A percentile compares a stretch with the other conserved stretches of the same genome.
phyloP scores from a whole-genome alignment of 2,113 vertebrate genomes.

The Edolisoma coerulescens region DNA sequence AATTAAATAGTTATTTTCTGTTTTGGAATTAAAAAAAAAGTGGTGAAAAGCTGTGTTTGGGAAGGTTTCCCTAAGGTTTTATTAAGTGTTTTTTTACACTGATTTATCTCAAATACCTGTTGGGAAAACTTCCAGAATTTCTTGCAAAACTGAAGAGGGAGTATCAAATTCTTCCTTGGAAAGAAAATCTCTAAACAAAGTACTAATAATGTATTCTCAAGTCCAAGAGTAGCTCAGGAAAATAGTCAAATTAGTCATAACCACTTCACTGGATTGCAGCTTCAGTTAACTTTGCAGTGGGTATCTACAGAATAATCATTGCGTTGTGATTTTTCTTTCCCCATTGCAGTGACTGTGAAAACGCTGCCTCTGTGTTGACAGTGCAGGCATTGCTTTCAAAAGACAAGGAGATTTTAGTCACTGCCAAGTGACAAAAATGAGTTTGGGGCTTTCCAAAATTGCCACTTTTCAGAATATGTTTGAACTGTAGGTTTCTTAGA shows the following conservation, averaged over 20 bases:
- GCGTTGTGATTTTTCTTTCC: not conserved
- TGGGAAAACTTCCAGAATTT: not conserved
- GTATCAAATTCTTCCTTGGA: not conserved
- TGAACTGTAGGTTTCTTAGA: not conserved
- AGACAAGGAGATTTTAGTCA: not conserved
- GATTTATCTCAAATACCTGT: not conserved
- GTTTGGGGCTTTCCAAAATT: not conserved
- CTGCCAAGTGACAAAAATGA: not conserved
- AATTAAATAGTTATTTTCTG: slow-evolving; percentile 29
- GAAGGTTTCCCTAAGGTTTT: not conserved
- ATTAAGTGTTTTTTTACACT: not conserved
- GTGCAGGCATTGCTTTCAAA: not conserved
- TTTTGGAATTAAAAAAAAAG: not conserved
- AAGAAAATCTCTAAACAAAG: not conserved
- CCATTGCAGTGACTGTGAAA: not conserved
- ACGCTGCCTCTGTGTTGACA: accelerated
- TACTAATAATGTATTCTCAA: not conserved
- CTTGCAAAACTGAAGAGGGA: not conserved
- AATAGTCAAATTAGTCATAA: not conserved
- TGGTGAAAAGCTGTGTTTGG: not conserved
- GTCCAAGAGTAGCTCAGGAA: not conserved
- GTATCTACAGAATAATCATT: not conserved
- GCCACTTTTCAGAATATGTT: not conserved
- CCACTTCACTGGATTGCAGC: not conserved
- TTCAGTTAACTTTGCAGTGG: not conserved